Percentiles rank a stretch among this genome's conserved stretches.
Evolutionary conservation across 2,113 vertebrate genomes (phyloP).

Genomic region (Tursiops truncatus): DNA sequence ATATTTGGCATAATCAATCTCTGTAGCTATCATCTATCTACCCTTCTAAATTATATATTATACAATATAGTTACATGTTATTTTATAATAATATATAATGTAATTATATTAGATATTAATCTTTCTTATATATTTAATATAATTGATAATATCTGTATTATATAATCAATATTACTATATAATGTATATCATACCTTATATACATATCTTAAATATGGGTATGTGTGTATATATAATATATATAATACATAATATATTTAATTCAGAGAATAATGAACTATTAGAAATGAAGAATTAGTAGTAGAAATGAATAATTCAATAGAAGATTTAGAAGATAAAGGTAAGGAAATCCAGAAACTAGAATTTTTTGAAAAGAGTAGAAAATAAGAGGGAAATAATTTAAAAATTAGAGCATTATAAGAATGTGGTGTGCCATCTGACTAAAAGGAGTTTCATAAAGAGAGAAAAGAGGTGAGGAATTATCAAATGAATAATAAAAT

Average conservation of each 20-base stretch:
- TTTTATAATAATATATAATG: background rate
- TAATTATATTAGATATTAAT: background rate
- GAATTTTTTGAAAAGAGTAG: background rate
- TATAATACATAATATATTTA: background rate
- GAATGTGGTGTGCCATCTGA: background rate
- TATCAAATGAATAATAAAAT: background rate
- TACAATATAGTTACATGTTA: background rate
- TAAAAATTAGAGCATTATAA: background rate
- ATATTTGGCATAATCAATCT: background rate
- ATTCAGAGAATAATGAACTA: background rate
- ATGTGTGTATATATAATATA: background rate
- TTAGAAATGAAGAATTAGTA: background rate
- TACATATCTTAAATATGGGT: background rate
- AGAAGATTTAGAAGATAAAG: background rate
- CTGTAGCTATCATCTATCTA: background rate
- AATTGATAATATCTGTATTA: background rate
- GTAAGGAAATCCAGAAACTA: background rate
- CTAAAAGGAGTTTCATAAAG: background rate
- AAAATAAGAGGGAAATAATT: background rate
- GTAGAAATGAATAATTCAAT: background rate
- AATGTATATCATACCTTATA: background rate
- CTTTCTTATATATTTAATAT: background rate
- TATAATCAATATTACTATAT: background rate
- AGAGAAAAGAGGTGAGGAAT: background rate
- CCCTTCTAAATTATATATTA: background rate